Conservation (phyloP, 2,113 vertebrate genomes). For the Aegypius monachus region DNA sequence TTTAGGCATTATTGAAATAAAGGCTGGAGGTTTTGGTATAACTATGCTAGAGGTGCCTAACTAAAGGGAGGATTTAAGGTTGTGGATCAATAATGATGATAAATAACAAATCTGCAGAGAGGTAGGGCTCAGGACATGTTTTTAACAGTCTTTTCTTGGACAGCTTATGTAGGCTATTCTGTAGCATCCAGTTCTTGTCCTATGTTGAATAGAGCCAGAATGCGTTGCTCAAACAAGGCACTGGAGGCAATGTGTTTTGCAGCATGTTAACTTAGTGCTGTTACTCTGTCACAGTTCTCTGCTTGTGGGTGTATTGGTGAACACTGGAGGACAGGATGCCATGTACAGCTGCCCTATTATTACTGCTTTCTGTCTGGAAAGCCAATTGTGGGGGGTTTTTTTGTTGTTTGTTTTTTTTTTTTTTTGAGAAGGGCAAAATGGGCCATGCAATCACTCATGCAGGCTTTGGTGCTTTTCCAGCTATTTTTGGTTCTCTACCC, state of each 20-base stretch:
- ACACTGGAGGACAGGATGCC: background rate
- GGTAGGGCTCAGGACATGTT: background rate
- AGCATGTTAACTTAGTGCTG: too few relatives aligned
- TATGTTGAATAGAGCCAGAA: too few relatives aligned
- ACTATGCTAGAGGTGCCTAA: background rate
- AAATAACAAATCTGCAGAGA: background rate
- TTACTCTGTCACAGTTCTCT: too few relatives aligned
- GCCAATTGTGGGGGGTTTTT: background rate
- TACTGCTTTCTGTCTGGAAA: background rate
- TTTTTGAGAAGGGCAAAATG: background rate
- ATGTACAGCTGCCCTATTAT: background rate
- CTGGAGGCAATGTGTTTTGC: too few relatives aligned
- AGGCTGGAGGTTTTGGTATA: background rate
- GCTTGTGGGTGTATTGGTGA: too few relatives aligned
- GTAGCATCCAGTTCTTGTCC: too few relatives aligned
- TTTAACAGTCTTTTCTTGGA: background rate
- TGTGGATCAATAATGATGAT: background rate
- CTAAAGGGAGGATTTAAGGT: background rate
- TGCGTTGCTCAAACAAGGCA: too few relatives aligned
- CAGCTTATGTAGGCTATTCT: background rate
- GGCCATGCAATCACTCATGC: background rate
- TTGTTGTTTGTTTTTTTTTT: too few relatives aligned
- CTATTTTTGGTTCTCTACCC: background rate
- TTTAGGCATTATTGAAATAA: background rate
- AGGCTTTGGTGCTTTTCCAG: background rate